Percentiles rank a stretch among this genome's conserved stretches.
Conservation (phyloP, 2,888 invertebrate species). For the Drosophila emarginata region DNA sequence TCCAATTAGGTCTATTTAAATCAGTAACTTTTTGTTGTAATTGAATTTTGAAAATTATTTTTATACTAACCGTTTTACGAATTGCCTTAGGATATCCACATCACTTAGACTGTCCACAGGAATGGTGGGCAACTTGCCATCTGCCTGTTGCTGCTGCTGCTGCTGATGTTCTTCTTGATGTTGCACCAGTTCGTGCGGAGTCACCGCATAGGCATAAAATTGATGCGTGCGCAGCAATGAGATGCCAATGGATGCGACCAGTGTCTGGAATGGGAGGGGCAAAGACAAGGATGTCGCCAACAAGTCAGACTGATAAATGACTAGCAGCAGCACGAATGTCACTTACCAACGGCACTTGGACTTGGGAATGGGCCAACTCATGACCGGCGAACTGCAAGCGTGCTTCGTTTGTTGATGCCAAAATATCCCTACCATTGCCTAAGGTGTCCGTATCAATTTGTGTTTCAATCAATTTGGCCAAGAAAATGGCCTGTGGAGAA, state of each 20-base stretch:
- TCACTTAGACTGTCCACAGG: slow-evolving; percentile 82
- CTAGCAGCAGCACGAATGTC: slow-evolving; percentile 28
- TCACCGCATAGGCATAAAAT: slow-evolving; percentile 82
- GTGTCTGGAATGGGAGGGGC: slow-evolving; percentile 52
- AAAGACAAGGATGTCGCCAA: not conserved
- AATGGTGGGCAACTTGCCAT: slow-evolving; percentile 81
- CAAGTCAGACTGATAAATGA: slow-evolving; percentile 42
- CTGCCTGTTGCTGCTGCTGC: slow-evolving; percentile 43
- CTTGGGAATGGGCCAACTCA: slow-evolving; percentile 65
- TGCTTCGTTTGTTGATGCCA: slow-evolving; percentile 33
- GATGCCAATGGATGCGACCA: slow-evolving; percentile 79
- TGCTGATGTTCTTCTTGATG: slow-evolving; percentile 51
- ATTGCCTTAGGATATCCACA: slow-evolving; percentile 91
- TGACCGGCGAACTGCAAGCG: slow-evolving; percentile 48
- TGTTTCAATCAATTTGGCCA: slow-evolving; percentile 82
- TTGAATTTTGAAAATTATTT: not conserved
- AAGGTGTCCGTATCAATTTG: slow-evolving; percentile 72
- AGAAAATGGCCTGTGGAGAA: slow-evolving; percentile 79
- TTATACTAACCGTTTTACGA: slow-evolving; percentile 87
- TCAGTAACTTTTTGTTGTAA: not conserved
- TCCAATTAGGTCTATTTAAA: not conserved
- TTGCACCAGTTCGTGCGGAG: slow-evolving; percentile 80
- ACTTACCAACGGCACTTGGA: slow-evolving; percentile 74
- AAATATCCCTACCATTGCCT: slow-evolving; percentile 34
- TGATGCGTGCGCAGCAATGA: slow-evolving; percentile 80